These are phyloP conservation scores for Hesperia comma DNA, from an alignment of 2,888 invertebrate species.

Conservation along the genomic window DNA sequence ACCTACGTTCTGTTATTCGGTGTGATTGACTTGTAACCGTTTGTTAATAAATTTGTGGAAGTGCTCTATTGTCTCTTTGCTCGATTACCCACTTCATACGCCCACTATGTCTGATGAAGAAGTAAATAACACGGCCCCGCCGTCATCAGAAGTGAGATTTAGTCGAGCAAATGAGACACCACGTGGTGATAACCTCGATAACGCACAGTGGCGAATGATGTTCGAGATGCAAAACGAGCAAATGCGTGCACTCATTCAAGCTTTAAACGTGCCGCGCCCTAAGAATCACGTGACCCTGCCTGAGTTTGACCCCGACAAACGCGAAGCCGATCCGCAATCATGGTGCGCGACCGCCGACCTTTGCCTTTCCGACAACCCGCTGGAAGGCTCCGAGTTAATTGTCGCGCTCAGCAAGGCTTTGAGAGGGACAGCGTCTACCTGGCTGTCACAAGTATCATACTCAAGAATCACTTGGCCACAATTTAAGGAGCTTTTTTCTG, in stretches of 20 bases:
- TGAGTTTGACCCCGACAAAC: too few relatives aligned
- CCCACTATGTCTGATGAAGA: too few relatives aligned
- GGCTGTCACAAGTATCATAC: constrained; percentile 40
- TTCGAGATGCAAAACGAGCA: constrained; percentile 4
- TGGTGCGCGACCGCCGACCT: not conserved
- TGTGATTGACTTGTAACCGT: too few relatives aligned
- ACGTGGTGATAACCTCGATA: not conserved
- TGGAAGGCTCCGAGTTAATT: not conserved
- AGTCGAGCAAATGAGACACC: not conserved
- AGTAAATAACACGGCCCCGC: too few relatives aligned
- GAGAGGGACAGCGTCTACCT: constrained; percentile 37
- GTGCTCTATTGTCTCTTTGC: too few relatives aligned
- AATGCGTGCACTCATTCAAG: not conserved
- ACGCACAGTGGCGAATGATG: constrained; percentile 2
- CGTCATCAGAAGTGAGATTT: constrained; percentile 8
- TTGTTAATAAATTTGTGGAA: too few relatives aligned
- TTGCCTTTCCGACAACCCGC: not conserved
- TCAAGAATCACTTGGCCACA: constrained; percentile 41
- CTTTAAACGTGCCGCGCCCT: too few relatives aligned
- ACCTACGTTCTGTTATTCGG: too few relatives aligned
- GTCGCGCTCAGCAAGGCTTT: constrained; percentile 15
- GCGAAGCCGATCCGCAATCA: too few relatives aligned
- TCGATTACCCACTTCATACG: too few relatives aligned
- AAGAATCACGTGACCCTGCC: too few relatives aligned
- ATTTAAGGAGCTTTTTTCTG: constrained; percentile 39